Evolutionary conservation across 2,113 vertebrate species (phyloP), one percentile per base, ranked within the genome.

Genomic region (Gymnocephalus cernua): DNA sequence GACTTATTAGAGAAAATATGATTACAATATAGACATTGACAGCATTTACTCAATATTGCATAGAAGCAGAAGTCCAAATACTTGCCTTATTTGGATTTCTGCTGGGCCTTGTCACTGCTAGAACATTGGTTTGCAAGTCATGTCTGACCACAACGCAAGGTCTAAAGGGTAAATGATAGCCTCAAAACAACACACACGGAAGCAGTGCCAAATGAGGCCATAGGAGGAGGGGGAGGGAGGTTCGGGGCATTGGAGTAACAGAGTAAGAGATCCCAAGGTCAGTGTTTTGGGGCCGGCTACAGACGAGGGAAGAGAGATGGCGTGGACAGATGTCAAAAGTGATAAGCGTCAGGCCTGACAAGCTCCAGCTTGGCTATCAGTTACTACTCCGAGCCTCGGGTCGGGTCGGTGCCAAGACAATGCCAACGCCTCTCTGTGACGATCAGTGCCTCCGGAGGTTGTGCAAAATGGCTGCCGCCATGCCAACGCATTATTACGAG

Each of bases 281-380:
- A 95, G 89, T 91, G 93, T 94, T 89, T 53, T 54, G 92, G 91
- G 92, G 92, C 93, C 84, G 87, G 56, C 78, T 89, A 94, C n/a
- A 91, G 90, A 95, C 83, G 88, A 88, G 87, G 92, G 88, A 77
- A 27, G 80, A 79, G 81, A 72, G 83, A 87, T 93, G 93, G 92
- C 73, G 95, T 94, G 94, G 96, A 96, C 95, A 96, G 94, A 96
- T 96, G 95, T 97, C 97, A 95, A 91, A 94, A 95, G 73, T 94
- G 90, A 96, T 96, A 95, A 96, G 93, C 82, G 90, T 81, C 85
- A 92, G 93, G 92, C 92, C 91, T 96, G 95, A 97, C 91, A 93
- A 83, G 91, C 89, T 95, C 89, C 94, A 93, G 87, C 87, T 94
- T 91, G 95, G 94, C 94, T 95, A 96, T 96, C 96, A 94, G 92